A percentile compares a stretch with the other conserved stretches of the same genome.
Evolutionary conservation across 2,888 invertebrate genomes (phyloP).

Genomic region (Linnaemya tessellans): DNA sequence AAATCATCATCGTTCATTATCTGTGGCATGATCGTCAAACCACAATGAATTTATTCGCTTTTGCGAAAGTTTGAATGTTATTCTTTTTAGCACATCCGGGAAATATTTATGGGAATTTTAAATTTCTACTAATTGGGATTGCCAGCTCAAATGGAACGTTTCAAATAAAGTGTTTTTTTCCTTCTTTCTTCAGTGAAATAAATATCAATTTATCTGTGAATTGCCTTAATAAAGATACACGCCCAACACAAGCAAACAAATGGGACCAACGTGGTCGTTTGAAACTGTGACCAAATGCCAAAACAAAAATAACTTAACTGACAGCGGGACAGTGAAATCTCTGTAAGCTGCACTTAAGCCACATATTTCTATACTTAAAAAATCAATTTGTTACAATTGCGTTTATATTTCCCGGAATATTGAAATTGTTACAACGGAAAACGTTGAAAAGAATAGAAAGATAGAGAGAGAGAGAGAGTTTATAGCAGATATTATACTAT

Average conservation of each 20-base stretch:
- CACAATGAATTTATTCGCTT: constrained; percentile 44
- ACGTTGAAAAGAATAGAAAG: too few relatives aligned
- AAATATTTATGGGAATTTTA: constrained; percentile 74
- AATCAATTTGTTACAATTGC: background rate
- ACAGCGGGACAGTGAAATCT: background rate
- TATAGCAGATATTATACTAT: too few relatives aligned
- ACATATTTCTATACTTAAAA: background rate
- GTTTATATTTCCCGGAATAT: too few relatives aligned
- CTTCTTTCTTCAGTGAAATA: constrained; percentile 70
- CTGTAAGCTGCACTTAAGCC: background rate
- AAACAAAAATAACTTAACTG: constrained; percentile 1
- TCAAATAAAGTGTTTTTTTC: constrained; percentile 41
- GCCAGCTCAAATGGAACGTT: constrained; percentile 75
- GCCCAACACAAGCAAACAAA: background rate
- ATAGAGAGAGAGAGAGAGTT: too few relatives aligned
- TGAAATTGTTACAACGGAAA: too few relatives aligned
- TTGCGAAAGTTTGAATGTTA: background rate
- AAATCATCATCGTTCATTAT: constrained; percentile 51
- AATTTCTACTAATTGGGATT: constrained; percentile 81
- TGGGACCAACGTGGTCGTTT: constrained; percentile 4
- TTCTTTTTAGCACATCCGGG: constrained; percentile 69
- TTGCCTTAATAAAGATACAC: constrained; percentile 49
- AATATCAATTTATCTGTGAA: constrained; percentile 77
- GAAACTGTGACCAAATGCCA: constrained; percentile 61
- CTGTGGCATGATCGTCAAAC: constrained; percentile 40